Percentiles rank a stretch among this genome's conserved stretches.
Evolutionary conservation across 2,888 invertebrate species (phyloP).

Genomic region (Chromoteleia sp.): DNA sequence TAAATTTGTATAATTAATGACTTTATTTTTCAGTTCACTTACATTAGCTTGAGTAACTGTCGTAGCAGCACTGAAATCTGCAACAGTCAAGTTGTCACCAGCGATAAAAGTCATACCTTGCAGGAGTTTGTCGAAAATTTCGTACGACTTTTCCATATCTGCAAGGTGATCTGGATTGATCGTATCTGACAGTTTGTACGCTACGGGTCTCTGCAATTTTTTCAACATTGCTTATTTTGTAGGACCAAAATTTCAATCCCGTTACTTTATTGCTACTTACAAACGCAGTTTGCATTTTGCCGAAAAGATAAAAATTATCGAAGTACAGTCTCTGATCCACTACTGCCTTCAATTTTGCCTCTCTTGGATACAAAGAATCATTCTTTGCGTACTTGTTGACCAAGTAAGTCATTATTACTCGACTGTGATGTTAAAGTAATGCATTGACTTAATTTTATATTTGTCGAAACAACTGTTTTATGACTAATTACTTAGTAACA

Average conservation of each 20-base stretch:
- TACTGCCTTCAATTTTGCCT: conserved; percentile 90
- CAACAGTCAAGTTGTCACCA: conserved; percentile 89
- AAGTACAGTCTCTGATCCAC: conserved; percentile 93
- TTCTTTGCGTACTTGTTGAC: conserved; percentile 92
- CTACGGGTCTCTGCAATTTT: too few species aligned
- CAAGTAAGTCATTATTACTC: conserved; percentile 92
- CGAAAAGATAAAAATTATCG: conserved; percentile 91
- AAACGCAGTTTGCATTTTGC: conserved; percentile 89
- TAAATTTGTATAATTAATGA: not conserved
- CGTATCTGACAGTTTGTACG: not conserved
- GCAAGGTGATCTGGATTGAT: conserved; percentile 79
- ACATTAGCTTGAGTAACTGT: conserved; percentile 83
- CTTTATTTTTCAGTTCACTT: conserved; percentile 7
- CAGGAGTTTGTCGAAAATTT: conserved; percentile 87
- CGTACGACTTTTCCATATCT: conserved; percentile 87
- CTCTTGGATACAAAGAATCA: conserved; percentile 90
- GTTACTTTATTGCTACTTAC: conserved; percentile 85
- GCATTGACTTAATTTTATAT: too few species aligned
- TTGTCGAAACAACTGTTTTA: too few species aligned
- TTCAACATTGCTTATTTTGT: too few species aligned
- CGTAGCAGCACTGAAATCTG: conserved; percentile 89
- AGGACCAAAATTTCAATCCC: too few species aligned
- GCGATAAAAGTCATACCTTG: conserved; percentile 88
- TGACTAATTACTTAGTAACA: too few species aligned
- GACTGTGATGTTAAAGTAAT: conserved; percentile 85